Evolutionary conservation across 2,113 vertebrate genomes (phyloP).

Genomic region (Colossoma macropomum): DNA sequence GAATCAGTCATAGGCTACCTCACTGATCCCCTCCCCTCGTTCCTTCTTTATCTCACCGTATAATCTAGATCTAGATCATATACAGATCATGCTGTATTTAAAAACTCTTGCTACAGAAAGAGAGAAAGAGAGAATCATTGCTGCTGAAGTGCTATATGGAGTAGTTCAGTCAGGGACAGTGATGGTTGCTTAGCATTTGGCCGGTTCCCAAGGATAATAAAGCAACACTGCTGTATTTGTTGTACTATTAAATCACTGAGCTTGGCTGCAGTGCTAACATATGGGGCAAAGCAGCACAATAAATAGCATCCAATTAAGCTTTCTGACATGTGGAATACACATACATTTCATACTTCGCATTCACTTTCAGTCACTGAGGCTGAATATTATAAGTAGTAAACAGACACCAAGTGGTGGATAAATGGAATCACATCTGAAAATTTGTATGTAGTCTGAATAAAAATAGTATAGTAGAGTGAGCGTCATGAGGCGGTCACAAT

Average conservation of each 20-base stretch:
- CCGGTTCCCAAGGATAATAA: slow-evolving; percentile 49
- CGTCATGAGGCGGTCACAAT: background rate
- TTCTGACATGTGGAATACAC: slow-evolving; percentile 23
- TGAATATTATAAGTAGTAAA: slow-evolving; percentile 22
- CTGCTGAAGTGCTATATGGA: slow-evolving; percentile 4
- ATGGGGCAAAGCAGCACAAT: slow-evolving; percentile 30
- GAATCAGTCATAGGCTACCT: slow-evolving; percentile 34
- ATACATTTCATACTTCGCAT: slow-evolving; percentile 24
- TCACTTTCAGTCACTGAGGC: slow-evolving; percentile 9
- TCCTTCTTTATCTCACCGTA: background rate
- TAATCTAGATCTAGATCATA: background rate
- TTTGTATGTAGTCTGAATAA: background rate
- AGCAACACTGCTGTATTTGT: slow-evolving; percentile 44
- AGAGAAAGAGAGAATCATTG: slow-evolving; percentile 2
- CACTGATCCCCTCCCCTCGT: background rate
- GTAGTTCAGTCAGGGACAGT: slow-evolving; percentile 56
- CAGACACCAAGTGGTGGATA: slow-evolving; percentile 36
- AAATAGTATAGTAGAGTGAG: background rate
- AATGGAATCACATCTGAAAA: slow-evolving; percentile 35
- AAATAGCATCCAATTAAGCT: slow-evolving; percentile 42
- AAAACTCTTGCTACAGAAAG: slow-evolving; percentile 17
- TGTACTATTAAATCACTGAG: slow-evolving; percentile 35
- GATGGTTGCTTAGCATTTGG: slow-evolving; percentile 46
- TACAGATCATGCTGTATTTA: background rate
- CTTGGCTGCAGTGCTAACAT: slow-evolving; percentile 40